phyloP scores from a whole-genome alignment of 2,113 vertebrate genomes.

The Tinamus guttatus region DNA sequence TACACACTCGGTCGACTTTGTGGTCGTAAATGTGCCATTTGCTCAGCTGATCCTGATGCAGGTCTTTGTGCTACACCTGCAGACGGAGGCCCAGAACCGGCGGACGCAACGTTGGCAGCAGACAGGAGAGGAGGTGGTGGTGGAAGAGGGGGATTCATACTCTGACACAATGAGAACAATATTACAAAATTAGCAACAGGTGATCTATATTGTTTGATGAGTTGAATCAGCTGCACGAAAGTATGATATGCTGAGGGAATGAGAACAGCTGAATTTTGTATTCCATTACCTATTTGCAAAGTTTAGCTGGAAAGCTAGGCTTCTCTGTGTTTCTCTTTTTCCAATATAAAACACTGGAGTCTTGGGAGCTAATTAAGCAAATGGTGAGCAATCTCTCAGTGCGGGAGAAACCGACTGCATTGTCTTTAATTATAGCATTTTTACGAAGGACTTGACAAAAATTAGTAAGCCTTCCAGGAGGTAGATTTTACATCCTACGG shows the following conservation, averaged over 20 bases:
- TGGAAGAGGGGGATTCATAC: slow-evolving; percentile 83
- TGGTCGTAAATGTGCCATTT: slow-evolving; percentile 81
- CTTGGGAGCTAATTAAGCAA: slow-evolving; percentile 40
- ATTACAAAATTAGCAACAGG: neutral
- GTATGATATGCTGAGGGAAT: neutral
- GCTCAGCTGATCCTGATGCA: slow-evolving; percentile 82
- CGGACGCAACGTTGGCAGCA: slow-evolving; percentile 79
- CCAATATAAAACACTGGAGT: neutral
- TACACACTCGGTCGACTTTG: slow-evolving; percentile 94
- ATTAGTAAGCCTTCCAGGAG: slow-evolving; percentile 33
- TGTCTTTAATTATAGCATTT: slow-evolving; percentile 39
- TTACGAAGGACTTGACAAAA: slow-evolving; percentile 12
- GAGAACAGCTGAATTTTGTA: neutral
- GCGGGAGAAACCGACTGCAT: neutral
- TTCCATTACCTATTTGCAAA: neutral
- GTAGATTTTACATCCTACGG: slow-evolving; percentile 17
- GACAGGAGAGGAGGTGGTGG: slow-evolving; percentile 89
- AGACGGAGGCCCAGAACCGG: slow-evolving; percentile 73
- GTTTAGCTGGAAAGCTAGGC: neutral
- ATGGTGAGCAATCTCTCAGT: slow-evolving; percentile 21
- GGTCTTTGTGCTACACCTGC: slow-evolving; percentile 84
- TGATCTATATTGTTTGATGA: neutral
- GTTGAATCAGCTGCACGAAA: neutral
- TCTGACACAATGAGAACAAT: slow-evolving; percentile 64
- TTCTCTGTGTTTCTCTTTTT: neutral